These are phyloP conservation scores for Polyommatus iphigenia DNA, from an alignment of 2,888 invertebrate species.

Conservation along the genomic window DNA sequence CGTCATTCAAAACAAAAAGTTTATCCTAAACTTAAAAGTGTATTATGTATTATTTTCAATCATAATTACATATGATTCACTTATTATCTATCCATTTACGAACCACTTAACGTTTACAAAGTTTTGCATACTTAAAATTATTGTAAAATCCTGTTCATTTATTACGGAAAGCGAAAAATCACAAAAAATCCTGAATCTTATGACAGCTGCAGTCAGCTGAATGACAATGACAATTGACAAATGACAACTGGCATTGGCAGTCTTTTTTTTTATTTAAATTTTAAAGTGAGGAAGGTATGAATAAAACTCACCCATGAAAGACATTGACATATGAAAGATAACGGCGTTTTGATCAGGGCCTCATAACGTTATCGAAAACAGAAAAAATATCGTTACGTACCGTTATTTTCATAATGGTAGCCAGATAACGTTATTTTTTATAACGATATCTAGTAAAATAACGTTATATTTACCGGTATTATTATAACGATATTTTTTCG, in stretches of 20 bases:
- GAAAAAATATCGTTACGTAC: too few species aligned
- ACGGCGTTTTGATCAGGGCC: too few species aligned
- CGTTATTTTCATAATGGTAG: too few species aligned
- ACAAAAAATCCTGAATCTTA: background rate
- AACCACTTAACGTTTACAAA: background rate
- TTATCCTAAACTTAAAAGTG: background rate
- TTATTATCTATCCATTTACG: conserved; percentile 7
- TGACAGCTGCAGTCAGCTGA: background rate
- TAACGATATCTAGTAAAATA: too few species aligned
- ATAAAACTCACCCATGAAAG: too few species aligned
- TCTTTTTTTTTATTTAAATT: background rate
- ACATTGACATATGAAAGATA: too few species aligned
- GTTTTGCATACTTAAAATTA: background rate
- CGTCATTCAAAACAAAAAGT: conserved; percentile 69
- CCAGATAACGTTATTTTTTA: too few species aligned
- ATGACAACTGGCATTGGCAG: background rate
- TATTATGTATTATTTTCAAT: conserved; percentile 3
- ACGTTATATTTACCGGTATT: too few species aligned
- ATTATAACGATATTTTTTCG: too few species aligned
- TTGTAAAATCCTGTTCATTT: background rate
- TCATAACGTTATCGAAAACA: too few species aligned
- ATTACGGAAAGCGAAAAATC: background rate
- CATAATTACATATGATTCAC: conserved; percentile 5
- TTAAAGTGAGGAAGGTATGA: too few species aligned
- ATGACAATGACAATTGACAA: too few species aligned